Evolutionary conservation across 2,113 vertebrate species (phyloP).

Genomic region (Onychorhynchus coronatus): DNA sequence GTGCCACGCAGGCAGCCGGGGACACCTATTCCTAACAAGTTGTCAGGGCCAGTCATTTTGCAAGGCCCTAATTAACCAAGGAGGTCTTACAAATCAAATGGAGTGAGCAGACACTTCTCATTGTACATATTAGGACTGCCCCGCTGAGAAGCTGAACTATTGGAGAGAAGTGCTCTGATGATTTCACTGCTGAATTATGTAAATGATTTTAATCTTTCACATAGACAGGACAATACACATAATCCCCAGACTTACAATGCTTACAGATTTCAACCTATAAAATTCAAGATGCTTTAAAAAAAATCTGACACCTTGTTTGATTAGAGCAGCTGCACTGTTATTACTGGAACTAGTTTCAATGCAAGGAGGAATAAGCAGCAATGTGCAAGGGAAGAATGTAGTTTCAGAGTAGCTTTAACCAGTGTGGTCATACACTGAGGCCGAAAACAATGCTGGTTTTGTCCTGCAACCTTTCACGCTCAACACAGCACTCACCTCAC

Average conservation of each 20-base stretch:
- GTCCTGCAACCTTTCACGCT: background rate
- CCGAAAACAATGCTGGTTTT: background rate
- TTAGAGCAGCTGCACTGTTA: background rate
- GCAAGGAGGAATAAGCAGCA: background rate
- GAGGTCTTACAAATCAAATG: background rate
- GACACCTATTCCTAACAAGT: background rate
- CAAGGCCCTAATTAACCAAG: background rate
- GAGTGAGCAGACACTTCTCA: background rate
- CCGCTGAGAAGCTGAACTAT: background rate
- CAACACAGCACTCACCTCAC: background rate
- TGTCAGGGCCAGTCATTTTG: background rate
- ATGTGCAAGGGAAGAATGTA: background rate
- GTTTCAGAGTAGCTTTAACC: background rate
- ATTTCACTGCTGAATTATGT: background rate
- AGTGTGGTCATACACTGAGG: background rate
- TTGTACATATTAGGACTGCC: background rate
- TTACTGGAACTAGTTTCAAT: background rate
- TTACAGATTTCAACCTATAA: background rate
- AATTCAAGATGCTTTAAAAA: background rate
- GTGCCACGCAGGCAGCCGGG: background rate
- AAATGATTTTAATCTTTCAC: background rate
- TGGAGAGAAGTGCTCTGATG: background rate
- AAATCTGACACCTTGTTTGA: background rate
- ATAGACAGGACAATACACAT: background rate
- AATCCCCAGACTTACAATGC: background rate